Evolutionary conservation across 1,140 invertebrate genomes (phyloP).

Genomic region (Drosophila sturtevanti): DNA sequence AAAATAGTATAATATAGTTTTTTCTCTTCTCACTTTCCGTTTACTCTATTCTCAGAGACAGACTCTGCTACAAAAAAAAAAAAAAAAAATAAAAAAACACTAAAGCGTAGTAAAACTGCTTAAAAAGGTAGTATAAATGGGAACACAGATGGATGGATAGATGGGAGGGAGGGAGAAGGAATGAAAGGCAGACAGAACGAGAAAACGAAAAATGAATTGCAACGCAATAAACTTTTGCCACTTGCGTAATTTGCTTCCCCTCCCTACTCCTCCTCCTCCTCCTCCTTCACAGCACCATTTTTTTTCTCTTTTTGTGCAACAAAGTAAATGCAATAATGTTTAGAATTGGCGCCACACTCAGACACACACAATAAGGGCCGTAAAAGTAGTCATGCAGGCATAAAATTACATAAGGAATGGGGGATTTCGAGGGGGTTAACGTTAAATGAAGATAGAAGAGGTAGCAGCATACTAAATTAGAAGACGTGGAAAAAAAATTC

Average conservation of each 20-base stretch:
- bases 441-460: background rate
- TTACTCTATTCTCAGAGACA: background rate
- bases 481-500: constrained; percentile 14
- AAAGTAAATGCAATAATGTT: constrained; percentile 58
- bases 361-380: constrained; percentile 21
- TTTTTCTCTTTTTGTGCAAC: constrained; percentile 43
- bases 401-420: constrained; percentile 26
- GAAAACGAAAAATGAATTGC: constrained; percentile 59
- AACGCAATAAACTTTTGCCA: constrained; percentile 69
- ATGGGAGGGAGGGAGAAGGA: too few species aligned
- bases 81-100: background rate
- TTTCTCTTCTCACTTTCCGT: background rate
- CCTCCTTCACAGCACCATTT: constrained; percentile 3
- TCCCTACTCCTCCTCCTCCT: background rate
- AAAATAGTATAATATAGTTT: too few species aligned
- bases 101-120: constrained; percentile 26
- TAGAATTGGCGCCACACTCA: constrained; percentile 70
- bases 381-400: constrained; percentile 54
- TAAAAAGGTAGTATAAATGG: constrained; percentile 30
- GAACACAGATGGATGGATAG: background rate
- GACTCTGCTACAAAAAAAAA: too few species aligned
- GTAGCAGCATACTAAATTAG: background rate
- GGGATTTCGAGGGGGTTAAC: background rate
- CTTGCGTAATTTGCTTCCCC: constrained; percentile 57
- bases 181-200: background rate